phyloP scores from a whole-genome alignment of 2,797 vertebrate genomes.

The Menidia menidia region DNA sequence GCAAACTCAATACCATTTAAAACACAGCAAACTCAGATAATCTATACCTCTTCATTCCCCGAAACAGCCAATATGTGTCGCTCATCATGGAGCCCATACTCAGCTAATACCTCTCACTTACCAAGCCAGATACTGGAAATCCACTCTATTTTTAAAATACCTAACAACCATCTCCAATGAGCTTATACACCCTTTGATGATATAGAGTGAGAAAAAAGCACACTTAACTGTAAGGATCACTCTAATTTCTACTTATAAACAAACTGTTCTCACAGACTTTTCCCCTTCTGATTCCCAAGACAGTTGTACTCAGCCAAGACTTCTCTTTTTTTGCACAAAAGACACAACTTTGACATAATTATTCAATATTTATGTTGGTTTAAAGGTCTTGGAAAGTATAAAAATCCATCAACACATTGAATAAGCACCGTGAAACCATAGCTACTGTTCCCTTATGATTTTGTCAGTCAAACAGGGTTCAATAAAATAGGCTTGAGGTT shows the following conservation, averaged over 20 bases:
- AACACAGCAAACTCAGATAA: constrained; percentile 27
- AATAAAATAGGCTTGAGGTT: too few species aligned
- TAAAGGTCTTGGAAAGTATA: not conserved
- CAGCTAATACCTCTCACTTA: not conserved
- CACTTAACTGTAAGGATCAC: not conserved
- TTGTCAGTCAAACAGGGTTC: too few species aligned
- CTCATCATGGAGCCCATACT: constrained; percentile 11
- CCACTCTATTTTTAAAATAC: too few species aligned
- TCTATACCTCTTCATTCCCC: not conserved
- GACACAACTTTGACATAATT: too few species aligned
- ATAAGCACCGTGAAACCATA: not conserved
- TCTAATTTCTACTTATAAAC: too few species aligned
- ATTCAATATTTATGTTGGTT: not conserved
- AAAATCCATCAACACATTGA: not conserved
- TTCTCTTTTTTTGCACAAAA: too few species aligned
- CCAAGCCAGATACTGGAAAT: not conserved
- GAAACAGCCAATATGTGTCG: constrained; percentile 29
- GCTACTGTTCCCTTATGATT: not conserved
- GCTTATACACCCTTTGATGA: not conserved
- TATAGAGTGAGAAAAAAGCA: not conserved
- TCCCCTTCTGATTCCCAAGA: too few species aligned
- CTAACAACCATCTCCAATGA: not conserved
- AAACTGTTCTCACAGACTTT: too few species aligned
- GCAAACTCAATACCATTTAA: constrained; percentile 22
- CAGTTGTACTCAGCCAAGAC: too few species aligned